Evolutionary conservation across 2,113 vertebrate genomes (phyloP).

Genomic region (Nanger granti): DNA sequence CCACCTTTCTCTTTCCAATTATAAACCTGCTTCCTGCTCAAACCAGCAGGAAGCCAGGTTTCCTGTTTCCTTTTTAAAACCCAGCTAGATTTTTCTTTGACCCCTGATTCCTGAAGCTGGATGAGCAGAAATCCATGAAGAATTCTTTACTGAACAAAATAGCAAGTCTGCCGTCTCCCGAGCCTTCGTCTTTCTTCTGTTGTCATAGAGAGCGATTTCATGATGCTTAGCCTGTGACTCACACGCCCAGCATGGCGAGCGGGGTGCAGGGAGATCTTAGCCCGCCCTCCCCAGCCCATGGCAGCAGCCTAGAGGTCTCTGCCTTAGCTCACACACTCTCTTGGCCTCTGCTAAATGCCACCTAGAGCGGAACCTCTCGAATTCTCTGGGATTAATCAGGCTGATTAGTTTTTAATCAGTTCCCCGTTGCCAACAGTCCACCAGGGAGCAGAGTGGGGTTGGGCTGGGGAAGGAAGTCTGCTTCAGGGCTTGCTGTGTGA

Average conservation of each 20-base stretch:
- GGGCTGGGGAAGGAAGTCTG: neutral
- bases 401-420: neutral
- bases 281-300: fast-evolving
- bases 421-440: neutral
- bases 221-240: neutral
- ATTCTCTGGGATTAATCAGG: neutral
- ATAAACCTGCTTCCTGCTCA: neutral
- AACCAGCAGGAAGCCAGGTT: neutral
- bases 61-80: neutral
- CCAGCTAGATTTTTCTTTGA: neutral
- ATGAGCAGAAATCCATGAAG: neutral
- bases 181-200: neutral
- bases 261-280: neutral
- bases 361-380: neutral
- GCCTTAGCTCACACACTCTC: fast-evolving
- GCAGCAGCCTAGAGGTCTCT: fast-evolving
- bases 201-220: neutral
- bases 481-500: neutral
- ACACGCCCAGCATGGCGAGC: fast-evolving
- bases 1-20: neutral
- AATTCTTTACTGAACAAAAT: neutral
- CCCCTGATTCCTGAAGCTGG: neutral
- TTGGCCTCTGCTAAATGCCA: neutral
- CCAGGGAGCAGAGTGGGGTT: neutral
- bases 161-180: fast-evolving